Base-by-base conservation (phyloP, 2,888 invertebrate species). In the Ormyrus rosae region DNA sequence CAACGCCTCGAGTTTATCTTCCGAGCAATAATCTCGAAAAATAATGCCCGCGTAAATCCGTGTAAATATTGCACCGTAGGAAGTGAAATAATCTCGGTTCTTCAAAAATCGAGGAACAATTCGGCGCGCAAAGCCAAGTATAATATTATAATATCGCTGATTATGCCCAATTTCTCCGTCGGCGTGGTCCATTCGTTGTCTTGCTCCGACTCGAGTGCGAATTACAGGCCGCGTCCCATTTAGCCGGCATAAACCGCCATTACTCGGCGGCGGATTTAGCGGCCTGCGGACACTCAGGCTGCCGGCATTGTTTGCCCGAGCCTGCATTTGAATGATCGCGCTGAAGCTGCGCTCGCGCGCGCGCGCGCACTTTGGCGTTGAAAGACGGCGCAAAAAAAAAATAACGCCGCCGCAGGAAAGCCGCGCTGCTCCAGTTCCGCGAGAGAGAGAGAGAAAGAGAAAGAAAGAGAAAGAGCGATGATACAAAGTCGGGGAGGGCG, bases 221-320 rank as follows among this genome's bases (percentile, higher is more conserved):
- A 72, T 63, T 72, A 72, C 63, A 72, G 63, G 58, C 60, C 51
- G 11, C 83, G 83, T 84, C 76, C 79, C 83, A 84, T 83, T 84
- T 84, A 81, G 80, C 78, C 82, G 61, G 60, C 53, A 69, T 73
- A 58, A 69, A 58, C 68, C 50, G 72, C 50, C 71, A 78, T 67
- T 65, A 78, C 60, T 53, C 65, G 72, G 72, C 65, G 51, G 51
- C 48, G 55, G 65, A 67, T 67, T 11, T 19, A 10, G 34, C 53
- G 0, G 64, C 13, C 13, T 55, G 9, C 10, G 10, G 48, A 67
- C 13, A n/a, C 34, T 0, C n/a, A 63, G 8, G 19, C 34, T 34
- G 6, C 5, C 19, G 11, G 8, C 45, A 19, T 50, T 13, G 7
- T 50, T 65, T 11, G 11, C 6, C n/a, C 58, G 0, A 13, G n/a